Percentiles rank a stretch among this genome's conserved stretches.
These are phyloP conservation scores for Adelosebastes latens DNA, from an alignment of 2,797 vertebrate species.

Conservation along the genomic window DNA sequence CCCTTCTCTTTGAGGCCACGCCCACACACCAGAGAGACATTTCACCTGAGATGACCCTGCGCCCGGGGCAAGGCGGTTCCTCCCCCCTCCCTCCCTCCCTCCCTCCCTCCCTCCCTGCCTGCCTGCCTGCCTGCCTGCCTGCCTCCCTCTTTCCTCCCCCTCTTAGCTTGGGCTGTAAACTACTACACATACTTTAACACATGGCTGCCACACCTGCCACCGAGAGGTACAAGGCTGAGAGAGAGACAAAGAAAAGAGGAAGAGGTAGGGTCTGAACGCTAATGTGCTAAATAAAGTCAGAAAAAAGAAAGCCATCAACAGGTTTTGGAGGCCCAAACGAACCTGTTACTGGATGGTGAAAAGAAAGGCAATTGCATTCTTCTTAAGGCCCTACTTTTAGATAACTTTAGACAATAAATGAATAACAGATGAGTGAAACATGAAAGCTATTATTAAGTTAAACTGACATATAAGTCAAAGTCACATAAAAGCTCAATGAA, in stretches of 20 bases:
- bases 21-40: constrained; percentile 63
- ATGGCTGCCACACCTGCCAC: constrained; percentile 73
- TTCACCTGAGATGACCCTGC: constrained; percentile 81
- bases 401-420: not conserved
- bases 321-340: not conserved
- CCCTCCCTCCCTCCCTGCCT: constrained; percentile 32
- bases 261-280: not conserved
- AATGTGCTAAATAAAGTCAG: not conserved
- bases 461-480: not conserved
- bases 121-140: constrained; percentile 5
- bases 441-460: not conserved
- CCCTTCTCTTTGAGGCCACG: constrained; percentile 42
- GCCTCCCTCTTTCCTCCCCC: constrained; percentile 36
- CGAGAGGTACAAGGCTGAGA: constrained; percentile 40
- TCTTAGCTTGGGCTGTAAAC: constrained; percentile 64
- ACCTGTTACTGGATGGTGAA: not conserved
- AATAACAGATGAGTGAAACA: not conserved
- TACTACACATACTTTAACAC: constrained; percentile 69
- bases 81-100: constrained; percentile 29
- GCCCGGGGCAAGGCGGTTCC: constrained; percentile 59
- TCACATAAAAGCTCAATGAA: constrained; percentile 3
- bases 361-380: not conserved
- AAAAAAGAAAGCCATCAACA: not conserved
- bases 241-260: constrained; percentile 37
- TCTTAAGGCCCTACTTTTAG: not conserved